A percentile compares a stretch with the other conserved stretches of the same genome.
Conservation (phyloP, 2,113 vertebrate genomes). For the Mus spicilegus region DNA sequence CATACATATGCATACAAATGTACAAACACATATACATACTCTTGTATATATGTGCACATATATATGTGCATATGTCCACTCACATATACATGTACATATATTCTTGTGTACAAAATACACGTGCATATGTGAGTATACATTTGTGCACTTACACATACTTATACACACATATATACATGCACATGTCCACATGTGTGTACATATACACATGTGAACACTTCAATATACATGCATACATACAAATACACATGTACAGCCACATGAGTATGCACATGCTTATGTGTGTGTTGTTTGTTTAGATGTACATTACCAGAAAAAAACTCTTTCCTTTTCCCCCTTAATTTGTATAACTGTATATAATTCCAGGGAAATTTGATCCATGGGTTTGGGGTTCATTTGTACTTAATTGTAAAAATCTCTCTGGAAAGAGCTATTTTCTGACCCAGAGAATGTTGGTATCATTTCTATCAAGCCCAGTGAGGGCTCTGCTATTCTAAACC, state of each 20-base stretch:
- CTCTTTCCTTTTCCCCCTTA: slow-evolving; percentile 2
- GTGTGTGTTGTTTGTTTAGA: slow-evolving; percentile 52
- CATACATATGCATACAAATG: not conserved
- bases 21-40: not conserved
- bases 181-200: not conserved
- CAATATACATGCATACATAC: not conserved
- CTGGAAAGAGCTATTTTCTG: slow-evolving; percentile 71
- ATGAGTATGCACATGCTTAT: not conserved
- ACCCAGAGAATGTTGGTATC: slow-evolving; percentile 55
- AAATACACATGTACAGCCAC: not conserved
- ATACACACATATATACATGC: not conserved
- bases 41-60: too few species aligned
- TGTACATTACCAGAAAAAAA: slow-evolving; percentile 65
- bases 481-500: slow-evolving; percentile 16
- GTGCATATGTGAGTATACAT: not conserved
- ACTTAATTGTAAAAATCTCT: slow-evolving; percentile 78
- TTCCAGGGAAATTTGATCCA: slow-evolving; percentile 75
- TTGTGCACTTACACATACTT: not conserved
- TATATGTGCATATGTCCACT: not conserved
- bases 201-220: not conserved
- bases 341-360: slow-evolving; percentile 78
- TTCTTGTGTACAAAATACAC: not conserved
- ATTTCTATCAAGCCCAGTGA: slow-evolving; percentile 56
- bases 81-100: not conserved
- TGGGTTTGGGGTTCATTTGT: slow-evolving; percentile 78